Evolutionary conservation across 2,797 vertebrate species (phyloP), one percentile per base, ranked within the genome.

Genomic region (Aselliscus stoliczkanus): DNA sequence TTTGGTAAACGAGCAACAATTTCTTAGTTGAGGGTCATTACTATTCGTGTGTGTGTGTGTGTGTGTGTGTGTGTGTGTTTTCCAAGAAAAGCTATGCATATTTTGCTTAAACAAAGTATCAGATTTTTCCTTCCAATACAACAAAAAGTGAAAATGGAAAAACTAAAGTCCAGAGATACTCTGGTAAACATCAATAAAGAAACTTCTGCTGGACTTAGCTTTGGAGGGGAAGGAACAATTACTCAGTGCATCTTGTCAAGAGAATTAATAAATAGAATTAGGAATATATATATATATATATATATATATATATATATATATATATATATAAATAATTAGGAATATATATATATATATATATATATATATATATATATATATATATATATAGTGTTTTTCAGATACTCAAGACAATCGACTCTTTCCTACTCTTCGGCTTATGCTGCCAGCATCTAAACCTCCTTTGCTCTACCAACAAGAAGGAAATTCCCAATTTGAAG

Each of bases 1-100:
- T 93, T 90, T 94, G 69, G 92, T 76, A 96, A 7, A 90, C 69
- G 17, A 97, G 67, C 11, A 97, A 91, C 21, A 93, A 94, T 97
- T 37, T 58, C 56, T 95, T 92, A 97, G 8, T 95, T 83, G 95
- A 93, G 31, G 83, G 31, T 21, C 17, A 82, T 64, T 65, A 89
- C 75, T 56, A 58, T 69, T 67, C 8, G 47, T 50, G 47, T 50
- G 47, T 50, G 47, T 50, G 72, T 50, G 25, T 69, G 52, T 93
- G 37, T 73, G 23, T 70, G 47, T 13, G 67, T 50, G 25, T 69
- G 44, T 92, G n/a, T 73, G 20, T 75, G 42, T 58, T 88, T 93
- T 94, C 54, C 70, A 83, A 62, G 58, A 80, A 91, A 77, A 85
- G 37, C 2, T 39, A 69, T 44, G 31, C 21, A 34, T 21, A 79